A percentile compares a stretch with the other conserved stretches of the same genome.
Conservation (phyloP, 2,797 vertebrate species). For the Leptatherina wallacei region DNA sequence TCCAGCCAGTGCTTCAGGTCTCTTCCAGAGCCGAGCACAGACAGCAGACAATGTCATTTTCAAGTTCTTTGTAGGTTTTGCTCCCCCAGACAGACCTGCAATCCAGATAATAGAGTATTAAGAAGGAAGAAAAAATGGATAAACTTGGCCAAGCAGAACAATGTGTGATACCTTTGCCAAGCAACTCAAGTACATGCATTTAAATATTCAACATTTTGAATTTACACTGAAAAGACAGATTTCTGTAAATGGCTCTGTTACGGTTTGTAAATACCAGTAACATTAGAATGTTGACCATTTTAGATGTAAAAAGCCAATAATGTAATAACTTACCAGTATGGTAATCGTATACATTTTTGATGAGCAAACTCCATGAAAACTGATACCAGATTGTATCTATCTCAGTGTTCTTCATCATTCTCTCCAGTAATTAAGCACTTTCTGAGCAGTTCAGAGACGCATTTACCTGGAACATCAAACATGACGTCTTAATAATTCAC, state of each 20-base stretch:
- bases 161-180: neutral
- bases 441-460: too few relatives aligned
- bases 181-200: neutral
- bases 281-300: too few relatives aligned
- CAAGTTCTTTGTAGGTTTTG: constrained; percentile 51
- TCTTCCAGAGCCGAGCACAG: constrained; percentile 49
- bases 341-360: too few relatives aligned
- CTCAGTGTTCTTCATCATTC: too few relatives aligned
- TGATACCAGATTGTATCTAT: too few relatives aligned
- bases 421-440: too few relatives aligned
- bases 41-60: constrained; percentile 48
- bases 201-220: neutral
- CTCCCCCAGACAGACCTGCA: constrained; percentile 38
- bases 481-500: too few relatives aligned
- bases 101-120: constrained; percentile 32
- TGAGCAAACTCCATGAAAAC: too few relatives aligned
- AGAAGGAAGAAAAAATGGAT: constrained; percentile 12
- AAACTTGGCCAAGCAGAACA: constrained; percentile 10
- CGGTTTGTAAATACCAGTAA: too few relatives aligned
- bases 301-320: too few relatives aligned
- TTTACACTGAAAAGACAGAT: neutral
- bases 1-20: constrained; percentile 62
- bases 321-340: too few relatives aligned
- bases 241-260: neutral
- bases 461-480: too few relatives aligned